Evolutionary conservation across 30 jellyfish, hydroid and myxozoan genomes (phyloP).

Genomic region (Aurelia sp.): DNA sequence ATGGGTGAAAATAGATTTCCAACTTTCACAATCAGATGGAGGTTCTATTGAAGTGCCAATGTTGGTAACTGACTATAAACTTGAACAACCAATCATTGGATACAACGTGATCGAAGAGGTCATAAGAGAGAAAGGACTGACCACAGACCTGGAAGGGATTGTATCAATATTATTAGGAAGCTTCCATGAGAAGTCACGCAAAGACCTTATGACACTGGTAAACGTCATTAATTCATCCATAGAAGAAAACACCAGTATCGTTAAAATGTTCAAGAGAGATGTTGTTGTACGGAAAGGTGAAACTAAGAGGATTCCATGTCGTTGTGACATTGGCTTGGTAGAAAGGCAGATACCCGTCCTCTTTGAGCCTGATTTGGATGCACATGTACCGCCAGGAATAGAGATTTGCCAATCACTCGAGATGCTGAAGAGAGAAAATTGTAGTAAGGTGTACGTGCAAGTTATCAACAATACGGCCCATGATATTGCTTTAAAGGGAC

Average conservation of each 20-base stretch:
- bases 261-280: too few relatives aligned
- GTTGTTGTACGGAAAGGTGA: too few relatives aligned
- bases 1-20: constrained; percentile 1
- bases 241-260: too few relatives aligned
- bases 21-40: neutral
- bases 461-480: neutral
- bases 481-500: constrained; percentile 5
- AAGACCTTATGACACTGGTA: neutral
- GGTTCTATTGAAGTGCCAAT: constrained; percentile 10
- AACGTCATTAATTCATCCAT: neutral
- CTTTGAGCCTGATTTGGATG: too few relatives aligned
- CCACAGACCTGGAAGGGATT: too few relatives aligned
- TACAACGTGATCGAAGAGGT: neutral
- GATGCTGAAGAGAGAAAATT: constrained; percentile 3
- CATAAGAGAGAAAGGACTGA: neutral
- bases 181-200: neutral
- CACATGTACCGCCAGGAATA: too few relatives aligned
- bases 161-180: neutral
- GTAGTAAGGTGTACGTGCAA: neutral
- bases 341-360: too few relatives aligned
- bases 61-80: neutral
- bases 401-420: too few relatives aligned
- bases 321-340: too few relatives aligned
- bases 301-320: too few relatives aligned
- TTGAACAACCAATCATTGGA: constrained; percentile 5